Evolutionary conservation across 2,888 invertebrate species (phyloP).

Genomic region (Acanthosoma haemorrhoidale): DNA sequence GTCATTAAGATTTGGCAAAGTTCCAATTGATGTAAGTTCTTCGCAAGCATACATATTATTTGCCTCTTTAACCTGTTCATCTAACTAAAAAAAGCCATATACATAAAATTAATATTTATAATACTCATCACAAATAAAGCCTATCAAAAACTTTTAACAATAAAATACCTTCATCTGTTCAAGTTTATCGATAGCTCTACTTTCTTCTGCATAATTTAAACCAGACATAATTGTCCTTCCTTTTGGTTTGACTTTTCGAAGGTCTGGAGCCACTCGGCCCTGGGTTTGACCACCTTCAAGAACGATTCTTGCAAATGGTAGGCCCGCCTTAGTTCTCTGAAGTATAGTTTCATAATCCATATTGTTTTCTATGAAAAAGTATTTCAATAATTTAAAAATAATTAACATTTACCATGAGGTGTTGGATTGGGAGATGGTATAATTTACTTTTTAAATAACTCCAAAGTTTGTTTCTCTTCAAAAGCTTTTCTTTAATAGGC

Average conservation of each 20-base stretch:
- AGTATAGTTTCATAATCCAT: conserved; percentile 16
- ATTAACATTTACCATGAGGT: neutral
- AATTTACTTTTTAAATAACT: too few relatives aligned
- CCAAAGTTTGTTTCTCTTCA: too few relatives aligned
- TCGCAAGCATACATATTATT: conserved; percentile 35
- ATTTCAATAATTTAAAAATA: too few relatives aligned
- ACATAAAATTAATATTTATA: neutral
- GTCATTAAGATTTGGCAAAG: conserved; percentile 41
- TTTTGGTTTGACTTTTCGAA: neutral
- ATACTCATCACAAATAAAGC: neutral
- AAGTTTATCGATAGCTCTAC: neutral
- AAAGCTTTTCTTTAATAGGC: too few relatives aligned
- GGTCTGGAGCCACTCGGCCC: neutral
- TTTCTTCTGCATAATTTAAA: conserved; percentile 14
- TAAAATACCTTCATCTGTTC: conserved; percentile 21
- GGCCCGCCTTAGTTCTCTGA: neutral
- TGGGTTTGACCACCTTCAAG: conserved; percentile 30
- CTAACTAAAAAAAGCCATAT: neutral
- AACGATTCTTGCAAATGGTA: conserved; percentile 1
- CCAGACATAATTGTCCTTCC: conserved; percentile 15
- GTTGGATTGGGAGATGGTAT: too few relatives aligned
- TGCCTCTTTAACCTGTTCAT: neutral
- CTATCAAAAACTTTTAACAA: neutral
- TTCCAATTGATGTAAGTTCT: conserved; percentile 42
- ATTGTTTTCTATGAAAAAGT: neutral